Percentiles rank a stretch among this genome's conserved stretches.
phyloP scores from a whole-genome alignment of 2,888 invertebrate species.

The Drosophila subquinaria region DNA sequence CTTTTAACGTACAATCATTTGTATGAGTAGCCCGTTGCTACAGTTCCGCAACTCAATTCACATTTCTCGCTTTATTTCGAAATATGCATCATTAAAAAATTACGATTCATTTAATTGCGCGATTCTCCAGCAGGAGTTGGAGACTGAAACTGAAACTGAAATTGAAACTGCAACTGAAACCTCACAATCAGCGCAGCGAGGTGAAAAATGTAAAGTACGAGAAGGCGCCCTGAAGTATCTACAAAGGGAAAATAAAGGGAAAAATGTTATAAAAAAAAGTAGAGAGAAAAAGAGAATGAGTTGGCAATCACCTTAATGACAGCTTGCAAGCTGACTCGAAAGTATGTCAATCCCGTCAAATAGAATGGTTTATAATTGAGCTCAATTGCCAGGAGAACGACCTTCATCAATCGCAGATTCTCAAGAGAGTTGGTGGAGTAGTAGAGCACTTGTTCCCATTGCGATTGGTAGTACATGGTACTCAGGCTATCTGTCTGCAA shows the following conservation, averaged over 20 bases:
- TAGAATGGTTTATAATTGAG: constrained; percentile 67
- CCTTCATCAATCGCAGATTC: constrained; percentile 72
- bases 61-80: constrained; percentile 12
- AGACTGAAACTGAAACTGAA: constrained; percentile 12
- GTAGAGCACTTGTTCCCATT: constrained; percentile 73
- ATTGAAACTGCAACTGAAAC: neutral
- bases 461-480: constrained; percentile 72
- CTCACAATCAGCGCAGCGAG: constrained; percentile 57
- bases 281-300: neutral
- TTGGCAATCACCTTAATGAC: constrained; percentile 61
- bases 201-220: constrained; percentile 76
- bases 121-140: neutral
- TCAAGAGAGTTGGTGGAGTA: constrained; percentile 61
- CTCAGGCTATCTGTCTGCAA: constrained; percentile 72
- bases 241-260: neutral
- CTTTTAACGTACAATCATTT: constrained; percentile 77
- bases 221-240: constrained; percentile 78
- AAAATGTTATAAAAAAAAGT: neutral
- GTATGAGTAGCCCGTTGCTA: constrained; percentile 25
- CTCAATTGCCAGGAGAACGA: constrained; percentile 68
- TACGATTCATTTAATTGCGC: constrained; percentile 44
- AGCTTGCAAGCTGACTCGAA: constrained; percentile 70
- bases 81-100: constrained; percentile 62
- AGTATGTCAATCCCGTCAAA: constrained; percentile 77
- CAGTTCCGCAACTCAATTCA: constrained; percentile 1